Conservation (phyloP, 2,113 vertebrate genomes). For the Sapajus apella region DNA sequence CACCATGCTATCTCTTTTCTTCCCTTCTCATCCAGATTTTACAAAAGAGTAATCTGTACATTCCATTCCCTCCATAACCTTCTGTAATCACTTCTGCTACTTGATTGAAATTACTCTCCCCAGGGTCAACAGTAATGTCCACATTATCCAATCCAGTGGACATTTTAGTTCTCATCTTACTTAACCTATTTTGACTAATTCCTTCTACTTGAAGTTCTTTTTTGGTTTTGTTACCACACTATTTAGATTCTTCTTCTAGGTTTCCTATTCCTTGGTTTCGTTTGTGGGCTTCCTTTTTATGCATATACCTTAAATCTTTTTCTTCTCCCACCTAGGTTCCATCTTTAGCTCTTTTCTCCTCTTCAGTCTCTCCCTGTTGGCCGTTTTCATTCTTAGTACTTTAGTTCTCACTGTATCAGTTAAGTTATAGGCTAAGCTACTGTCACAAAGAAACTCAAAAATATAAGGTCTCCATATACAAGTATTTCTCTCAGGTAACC, state of each 20-base stretch:
- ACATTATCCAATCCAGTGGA: not conserved
- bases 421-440: not conserved
- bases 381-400: not conserved
- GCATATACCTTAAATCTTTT: not conserved
- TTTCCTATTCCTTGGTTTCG: not conserved
- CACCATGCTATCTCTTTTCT: not conserved
- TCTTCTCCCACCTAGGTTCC: not conserved
- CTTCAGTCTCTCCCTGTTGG: not conserved
- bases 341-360: not conserved
- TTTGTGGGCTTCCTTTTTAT: not conserved
- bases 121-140: not conserved
- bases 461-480: not conserved
- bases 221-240: not conserved
- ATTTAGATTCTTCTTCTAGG: not conserved
- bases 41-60: not conserved
- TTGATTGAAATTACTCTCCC: not conserved
- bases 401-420: not conserved
- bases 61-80: not conserved
- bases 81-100: not conserved
- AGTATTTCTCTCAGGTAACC: not conserved
- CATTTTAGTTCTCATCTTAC: not conserved
- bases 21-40: not conserved
- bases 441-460: not conserved
- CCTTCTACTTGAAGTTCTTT: not conserved
- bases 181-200: not conserved